These are phyloP conservation scores for Seriola rivoliana DNA, from an alignment of 2,113 vertebrate species.

Conservation along the genomic window DNA sequence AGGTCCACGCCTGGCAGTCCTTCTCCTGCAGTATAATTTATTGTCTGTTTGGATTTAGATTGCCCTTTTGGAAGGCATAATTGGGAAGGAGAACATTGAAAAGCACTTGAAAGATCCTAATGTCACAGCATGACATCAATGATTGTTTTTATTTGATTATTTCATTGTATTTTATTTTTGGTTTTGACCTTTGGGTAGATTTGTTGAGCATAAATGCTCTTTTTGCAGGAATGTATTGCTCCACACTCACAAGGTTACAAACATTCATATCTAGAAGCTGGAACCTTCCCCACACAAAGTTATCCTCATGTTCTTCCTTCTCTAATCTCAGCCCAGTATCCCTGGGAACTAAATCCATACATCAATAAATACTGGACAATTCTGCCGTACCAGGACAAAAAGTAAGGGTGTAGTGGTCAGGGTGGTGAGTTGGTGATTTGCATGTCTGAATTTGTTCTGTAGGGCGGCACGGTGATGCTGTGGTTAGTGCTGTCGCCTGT, in stretches of 20 bases:
- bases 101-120: neutral
- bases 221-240: neutral
- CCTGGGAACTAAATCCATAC: too few relatives aligned
- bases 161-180: neutral
- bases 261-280: neutral
- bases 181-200: slow-evolving; percentile 1
- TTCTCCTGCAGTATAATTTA: neutral
- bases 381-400: too few relatives aligned
- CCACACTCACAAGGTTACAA: neutral
- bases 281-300: neutral
- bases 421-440: too few relatives aligned
- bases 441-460: too few relatives aligned
- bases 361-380: too few relatives aligned
- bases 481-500: too few relatives aligned
- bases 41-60: slow-evolving; percentile 10
- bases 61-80: slow-evolving; percentile 1
- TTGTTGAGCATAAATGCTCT: neutral
- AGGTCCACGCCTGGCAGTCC: neutral
- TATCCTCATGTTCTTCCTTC: neutral
- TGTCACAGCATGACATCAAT: neutral
- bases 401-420: too few relatives aligned
- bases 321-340: neutral
- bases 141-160: neutral
- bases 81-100: neutral
- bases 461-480: too few relatives aligned